Base-by-base conservation (phyloP, 2,888 invertebrate species). In the Tethea ocularis region DNA sequence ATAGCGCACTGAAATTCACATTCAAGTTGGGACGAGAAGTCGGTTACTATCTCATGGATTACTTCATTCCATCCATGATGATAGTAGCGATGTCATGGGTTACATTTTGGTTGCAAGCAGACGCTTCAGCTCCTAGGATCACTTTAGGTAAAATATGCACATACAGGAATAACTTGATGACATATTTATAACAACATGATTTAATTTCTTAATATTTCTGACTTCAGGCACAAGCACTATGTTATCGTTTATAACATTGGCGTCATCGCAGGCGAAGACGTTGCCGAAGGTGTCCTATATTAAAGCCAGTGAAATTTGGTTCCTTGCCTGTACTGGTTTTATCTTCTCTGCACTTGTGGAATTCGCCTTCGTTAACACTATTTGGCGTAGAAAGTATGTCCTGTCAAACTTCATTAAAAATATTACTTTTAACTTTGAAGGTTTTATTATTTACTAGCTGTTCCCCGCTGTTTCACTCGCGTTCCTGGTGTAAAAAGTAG, bases 241-340 rank as follows among this genome's bases (percentile, higher is more conserved):
- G 95, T 91, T 97, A 69, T 97, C 97, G 51, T 97, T 97, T 78
- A 97, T 97, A 74, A 97, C 97, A 15, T 91, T 97, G 62, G 97
- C 97, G 38, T 96, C 97, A 8, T 97, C 97, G 38, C 96, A 97
- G 73, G 96, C 96, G 56, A 97, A 97, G 86, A 97, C 96, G 7
- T 87, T 97, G 63, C 97, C 97, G 0, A 97, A 97, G 86, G 97
- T 97, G 23, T 97, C 97, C 2, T 97, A 97, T 78, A 97, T 97
- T 63, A 98, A 97, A 88, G 97, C 97, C 2, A 97, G 97, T 64
- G 97, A 98, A 87, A 96, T 97, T 63, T 98, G 97, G 97, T 97
- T 97, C 84, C 88, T 98, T 58, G 97, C 96, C 6, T 97, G 97
- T 78, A 96, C 96, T 1, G 95, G 96, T 52, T 97, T 97, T 77